These are phyloP conservation scores for Myripristis jacobus DNA, from an alignment of 2,797 vertebrate genomes.

Conservation along the genomic window DNA sequence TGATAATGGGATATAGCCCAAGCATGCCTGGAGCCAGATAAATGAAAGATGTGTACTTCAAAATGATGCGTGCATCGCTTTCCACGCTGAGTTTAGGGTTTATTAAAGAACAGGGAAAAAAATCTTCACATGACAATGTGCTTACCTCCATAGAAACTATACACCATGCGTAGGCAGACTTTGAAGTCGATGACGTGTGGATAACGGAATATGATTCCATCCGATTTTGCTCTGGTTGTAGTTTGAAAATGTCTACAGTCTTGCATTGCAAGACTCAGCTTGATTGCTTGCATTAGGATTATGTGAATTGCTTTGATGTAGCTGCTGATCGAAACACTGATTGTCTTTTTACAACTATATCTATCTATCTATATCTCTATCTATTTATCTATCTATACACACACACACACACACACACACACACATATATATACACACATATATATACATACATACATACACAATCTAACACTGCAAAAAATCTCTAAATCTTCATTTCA, in stretches of 20 bases:
- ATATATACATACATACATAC: no score
- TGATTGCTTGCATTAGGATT: not conserved
- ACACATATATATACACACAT: no score
- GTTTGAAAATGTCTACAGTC: constrained; percentile 8
- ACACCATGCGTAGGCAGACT: constrained; percentile 5
- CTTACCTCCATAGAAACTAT: constrained; percentile 25
- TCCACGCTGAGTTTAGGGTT: constrained; percentile 16
- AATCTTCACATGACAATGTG: not conserved
- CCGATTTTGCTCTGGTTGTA: not conserved
- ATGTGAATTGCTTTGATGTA: not conserved
- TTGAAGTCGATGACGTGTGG: constrained; percentile 7
- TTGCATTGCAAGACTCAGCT: not conserved
- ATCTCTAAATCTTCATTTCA: no score
- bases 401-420: no score
- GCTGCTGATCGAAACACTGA: no score
- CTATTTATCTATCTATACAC: no score
- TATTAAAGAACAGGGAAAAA: constrained; percentile 7
- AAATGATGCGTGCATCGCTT: constrained; percentile 25
- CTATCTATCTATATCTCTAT: no score
- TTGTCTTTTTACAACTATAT: no score
- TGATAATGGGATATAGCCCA: constrained; percentile 34
- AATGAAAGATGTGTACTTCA: constrained; percentile 19
- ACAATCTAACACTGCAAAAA: no score
- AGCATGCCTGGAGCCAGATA: constrained; percentile 20
- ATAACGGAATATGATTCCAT: constrained; percentile 12